Evolutionary conservation across 2,888 invertebrate genomes (phyloP), one percentile per base, ranked within the genome.

Genomic region (Leucoptera coffeella): DNA sequence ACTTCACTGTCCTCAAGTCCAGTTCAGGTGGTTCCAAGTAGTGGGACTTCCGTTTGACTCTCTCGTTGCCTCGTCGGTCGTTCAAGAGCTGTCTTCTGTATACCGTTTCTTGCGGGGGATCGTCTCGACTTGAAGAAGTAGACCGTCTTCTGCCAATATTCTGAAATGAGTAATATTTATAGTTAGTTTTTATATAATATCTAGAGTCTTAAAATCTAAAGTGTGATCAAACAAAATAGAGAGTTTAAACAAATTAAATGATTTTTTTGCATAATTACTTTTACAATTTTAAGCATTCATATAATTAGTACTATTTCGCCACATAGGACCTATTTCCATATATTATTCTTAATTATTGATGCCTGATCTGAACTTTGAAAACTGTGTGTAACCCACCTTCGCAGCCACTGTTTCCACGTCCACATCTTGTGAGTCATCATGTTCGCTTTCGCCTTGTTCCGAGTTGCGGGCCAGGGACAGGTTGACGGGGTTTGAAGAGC

Each of bases 401-500:
- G 64, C 64, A 35, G 72, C 69, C 26, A 71, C 58, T 36, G 67
- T 64, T 56, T 74, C 74, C 4, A 72, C 62, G 36, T 74, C 74
- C 17, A 72, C 61, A 37, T 73, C 72, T 33, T 69, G 69, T 29
- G 67, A 67, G 43, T 73, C 73, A 25, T 72, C 73, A 26, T 65
- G 67, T 52, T 73, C 74, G 49, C 75, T 75, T 38, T 76, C 75
- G 29, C 74, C 72, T 38, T 74, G 72, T 38, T 73, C 74, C 14
- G 75, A 71, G 32, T 69, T 71, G 34, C 64, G 64, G 27, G 75
- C 74, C 30, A 81, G 46, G 14, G 82, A 87, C 39, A 89, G 71
- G 59, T 89, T 89, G 26, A 89, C 88, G 19, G 88, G 88, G 50
- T 86, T 86, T 2, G 85, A 81, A 26, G 85, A 86, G 54, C 79